Conservation (phyloP, 2,797 vertebrate species). For the Acrossocheilus wenchowensis region DNA sequence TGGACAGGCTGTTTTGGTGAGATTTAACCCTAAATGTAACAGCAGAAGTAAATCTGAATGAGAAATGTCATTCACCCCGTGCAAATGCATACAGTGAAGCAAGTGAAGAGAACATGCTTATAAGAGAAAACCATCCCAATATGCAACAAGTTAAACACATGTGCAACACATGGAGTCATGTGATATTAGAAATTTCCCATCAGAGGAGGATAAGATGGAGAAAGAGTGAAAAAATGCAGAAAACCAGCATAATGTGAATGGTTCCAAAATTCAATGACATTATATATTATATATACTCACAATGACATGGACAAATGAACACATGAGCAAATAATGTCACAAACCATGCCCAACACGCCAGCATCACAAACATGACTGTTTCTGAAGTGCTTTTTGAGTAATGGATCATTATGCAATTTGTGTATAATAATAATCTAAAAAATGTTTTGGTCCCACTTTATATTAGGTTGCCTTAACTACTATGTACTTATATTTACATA, state of each 20-base stretch:
- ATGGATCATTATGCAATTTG: not conserved
- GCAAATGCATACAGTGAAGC: not conserved
- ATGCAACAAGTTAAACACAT: slow-evolving; percentile 57
- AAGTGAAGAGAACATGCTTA: not conserved
- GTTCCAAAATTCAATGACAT: slow-evolving; percentile 53
- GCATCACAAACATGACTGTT: not conserved
- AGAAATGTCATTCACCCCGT: not conserved
- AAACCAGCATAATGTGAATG: slow-evolving; percentile 66
- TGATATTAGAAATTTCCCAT: slow-evolving; percentile 16
- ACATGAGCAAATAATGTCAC: slow-evolving; percentile 75
- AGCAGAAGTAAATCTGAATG: not conserved
- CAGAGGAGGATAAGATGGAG: slow-evolving; percentile 33
- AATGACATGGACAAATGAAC: slow-evolving; percentile 60
- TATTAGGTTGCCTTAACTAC: not conserved
- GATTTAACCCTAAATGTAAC: not conserved
- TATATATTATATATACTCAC: slow-evolving; percentile 22
- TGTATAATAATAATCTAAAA: not conserved
- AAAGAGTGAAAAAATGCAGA: slow-evolving; percentile 57
- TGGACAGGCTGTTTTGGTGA: not conserved
- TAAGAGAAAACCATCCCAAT: slow-evolving; percentile 47
- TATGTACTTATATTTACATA: not conserved
- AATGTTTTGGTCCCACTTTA: not conserved
- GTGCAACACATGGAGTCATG: slow-evolving; percentile 24
- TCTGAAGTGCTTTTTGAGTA: not conserved
- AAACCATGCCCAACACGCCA: slow-evolving; percentile 48